Conservation (phyloP, 2,797 vertebrate species). For the Labroides dimidiatus region DNA sequence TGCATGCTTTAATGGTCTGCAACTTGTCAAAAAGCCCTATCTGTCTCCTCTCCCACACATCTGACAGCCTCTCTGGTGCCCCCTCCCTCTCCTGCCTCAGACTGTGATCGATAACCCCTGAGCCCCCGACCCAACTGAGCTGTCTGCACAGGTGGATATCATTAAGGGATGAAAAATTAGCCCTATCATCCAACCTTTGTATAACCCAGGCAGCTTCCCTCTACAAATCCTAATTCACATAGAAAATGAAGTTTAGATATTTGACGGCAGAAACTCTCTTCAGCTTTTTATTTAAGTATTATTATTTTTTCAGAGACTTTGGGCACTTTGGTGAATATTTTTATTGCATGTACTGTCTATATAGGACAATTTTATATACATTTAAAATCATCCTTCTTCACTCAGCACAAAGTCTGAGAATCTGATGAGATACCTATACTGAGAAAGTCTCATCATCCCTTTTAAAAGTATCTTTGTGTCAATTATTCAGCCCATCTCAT, state of each 20-base stretch:
- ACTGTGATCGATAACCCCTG: conserved; percentile 77
- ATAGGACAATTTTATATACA: too few species aligned
- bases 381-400: too few species aligned
- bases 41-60: conserved; percentile 73
- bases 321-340: neutral
- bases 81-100: conserved; percentile 34
- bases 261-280: too few species aligned
- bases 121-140: conserved; percentile 46
- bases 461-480: too few species aligned
- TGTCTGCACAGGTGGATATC: conserved; percentile 79
- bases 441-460: too few species aligned
- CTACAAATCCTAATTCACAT: neutral
- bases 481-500: too few species aligned
- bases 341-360: too few species aligned
- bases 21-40: conserved; percentile 75
- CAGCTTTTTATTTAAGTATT: too few species aligned
- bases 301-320: too few species aligned
- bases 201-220: conserved; percentile 59
- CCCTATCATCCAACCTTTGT: conserved; percentile 37
- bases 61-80: conserved; percentile 65
- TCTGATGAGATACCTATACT: too few species aligned
- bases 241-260: neutral
- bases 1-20: conserved; percentile 80
- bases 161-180: conserved; percentile 73
- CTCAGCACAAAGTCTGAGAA: too few species aligned